These are phyloP conservation scores for Melipona bicolor DNA, from an alignment of 2,888 invertebrate genomes.

Conservation along the genomic window DNA sequence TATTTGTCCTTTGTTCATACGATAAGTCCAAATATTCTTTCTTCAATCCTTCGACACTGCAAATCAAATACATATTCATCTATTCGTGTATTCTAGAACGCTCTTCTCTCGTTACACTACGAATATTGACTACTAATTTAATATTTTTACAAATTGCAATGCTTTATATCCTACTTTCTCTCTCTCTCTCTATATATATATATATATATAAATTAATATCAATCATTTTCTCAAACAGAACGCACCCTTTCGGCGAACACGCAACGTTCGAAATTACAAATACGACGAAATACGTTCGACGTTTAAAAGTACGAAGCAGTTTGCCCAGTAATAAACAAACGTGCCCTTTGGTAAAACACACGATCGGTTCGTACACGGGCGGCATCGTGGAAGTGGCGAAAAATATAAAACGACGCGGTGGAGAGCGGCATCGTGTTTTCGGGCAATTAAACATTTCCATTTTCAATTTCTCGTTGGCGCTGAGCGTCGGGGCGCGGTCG, in stretches of 20 bases:
- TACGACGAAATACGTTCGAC: neutral
- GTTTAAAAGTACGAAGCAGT: conserved; percentile 7
- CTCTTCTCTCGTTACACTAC: no score
- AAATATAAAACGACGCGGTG: conserved; percentile 68
- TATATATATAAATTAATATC: no score
- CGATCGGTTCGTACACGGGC: neutral
- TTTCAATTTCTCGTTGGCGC: conserved; percentile 81
- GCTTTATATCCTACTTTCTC: neutral
- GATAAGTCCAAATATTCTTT: no score
- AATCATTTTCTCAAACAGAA: neutral
- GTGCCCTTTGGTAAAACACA: conserved; percentile 34
- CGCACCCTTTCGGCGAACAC: neutral
- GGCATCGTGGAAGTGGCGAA: conserved; percentile 45
- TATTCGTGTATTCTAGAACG: no score
- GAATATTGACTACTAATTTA: neutral
- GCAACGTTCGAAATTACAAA: neutral
- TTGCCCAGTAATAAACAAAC: conserved; percentile 55
- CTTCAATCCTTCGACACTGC: no score
- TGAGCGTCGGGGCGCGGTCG: conserved; percentile 74
- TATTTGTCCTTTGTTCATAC: no score
- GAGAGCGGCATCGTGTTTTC: conserved; percentile 76
- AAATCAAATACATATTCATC: no score
- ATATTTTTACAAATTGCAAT: neutral
- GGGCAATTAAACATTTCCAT: conserved; percentile 83
- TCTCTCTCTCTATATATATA: no score